Conservation (phyloP, 2,797 vertebrate genomes). For the Coreius guichenoti region DNA sequence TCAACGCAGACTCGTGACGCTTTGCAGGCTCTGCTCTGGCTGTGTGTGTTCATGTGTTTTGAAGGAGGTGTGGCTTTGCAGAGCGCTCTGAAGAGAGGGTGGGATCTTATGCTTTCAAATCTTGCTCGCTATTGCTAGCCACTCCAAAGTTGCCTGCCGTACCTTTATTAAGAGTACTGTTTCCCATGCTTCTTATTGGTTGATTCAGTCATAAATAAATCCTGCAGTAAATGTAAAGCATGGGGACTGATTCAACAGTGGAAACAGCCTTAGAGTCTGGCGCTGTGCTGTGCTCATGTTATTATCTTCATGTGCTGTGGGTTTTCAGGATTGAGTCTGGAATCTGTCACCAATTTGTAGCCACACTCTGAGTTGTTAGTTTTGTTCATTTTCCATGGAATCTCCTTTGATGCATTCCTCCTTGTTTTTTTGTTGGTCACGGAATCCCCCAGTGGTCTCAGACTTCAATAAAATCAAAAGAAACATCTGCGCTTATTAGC, state of each 20-base stretch:
- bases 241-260: neutral
- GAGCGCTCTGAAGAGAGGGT: no score
- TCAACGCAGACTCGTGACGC: no score
- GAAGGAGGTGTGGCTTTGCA: no score
- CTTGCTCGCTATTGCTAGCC: no score
- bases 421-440: neutral
- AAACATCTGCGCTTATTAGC: conserved; percentile 40
- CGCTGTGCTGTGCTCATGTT: neutral
- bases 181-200: neutral
- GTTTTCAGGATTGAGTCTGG: neutral
- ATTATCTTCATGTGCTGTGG: neutral
- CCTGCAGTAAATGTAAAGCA: neutral
- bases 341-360: neutral
- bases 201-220: neutral
- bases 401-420: neutral
- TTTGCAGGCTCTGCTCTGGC: no score
- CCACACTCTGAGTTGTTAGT: neutral
- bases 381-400: neutral
- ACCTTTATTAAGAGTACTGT: neutral
- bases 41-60: no score
- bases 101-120: neutral
- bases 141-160: no score
- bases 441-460: neutral
- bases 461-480: conserved; percentile 35
- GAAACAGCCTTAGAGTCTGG: neutral